Evolutionary conservation across 2,888 invertebrate species (phyloP), one percentile per base, ranked within the genome.

Genomic region (Pseudococcus viburni): DNA sequence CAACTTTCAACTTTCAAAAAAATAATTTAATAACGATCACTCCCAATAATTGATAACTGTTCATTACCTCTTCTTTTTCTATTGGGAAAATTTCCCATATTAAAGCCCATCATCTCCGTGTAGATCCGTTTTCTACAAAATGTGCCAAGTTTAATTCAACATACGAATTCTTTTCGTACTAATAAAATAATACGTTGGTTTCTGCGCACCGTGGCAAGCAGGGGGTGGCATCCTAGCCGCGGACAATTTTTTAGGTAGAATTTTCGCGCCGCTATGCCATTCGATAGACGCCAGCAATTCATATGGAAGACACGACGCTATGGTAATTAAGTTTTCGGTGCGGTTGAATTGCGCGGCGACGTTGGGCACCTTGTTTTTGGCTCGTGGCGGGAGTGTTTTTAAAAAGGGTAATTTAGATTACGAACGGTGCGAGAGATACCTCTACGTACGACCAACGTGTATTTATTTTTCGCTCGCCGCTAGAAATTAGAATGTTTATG

Each of bases 221-320:
- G 42, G 42, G 42, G 42, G 42, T 42, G 42, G 42, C 42, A 42
- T 8, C 59, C n/a, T 11, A 22, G 22, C 39, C 17, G 26, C 26
- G 73, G 15, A 33, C 73, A 33, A 73, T 7, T 33, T 26, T 42
- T 73, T 33, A 15, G 73, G 33, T 73, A 73, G 33, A 73, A 73
- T 73, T 73, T 73, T 73, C 73, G 73, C 73, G 73, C 73, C 73
- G 73, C 33, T 33, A 7, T 33, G 17, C 17, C 17, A 42, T 26
- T 73, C 73, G 26, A 73, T 73, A 73, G 73, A 73, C 73, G 73
- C 73, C 73, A 73, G 73, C 73, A 73, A 73, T 73, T 68, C 68
- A 68, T 68, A 26, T 68, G 12, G 64, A n/a, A n/a, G 64, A 64
- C n/a, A n/a, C 64, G 64, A 73, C 73, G 73, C 33, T 33, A 73